Evolutionary conservation across 2,888 invertebrate species (phyloP).

Genomic region (Campoplex capitator): DNA sequence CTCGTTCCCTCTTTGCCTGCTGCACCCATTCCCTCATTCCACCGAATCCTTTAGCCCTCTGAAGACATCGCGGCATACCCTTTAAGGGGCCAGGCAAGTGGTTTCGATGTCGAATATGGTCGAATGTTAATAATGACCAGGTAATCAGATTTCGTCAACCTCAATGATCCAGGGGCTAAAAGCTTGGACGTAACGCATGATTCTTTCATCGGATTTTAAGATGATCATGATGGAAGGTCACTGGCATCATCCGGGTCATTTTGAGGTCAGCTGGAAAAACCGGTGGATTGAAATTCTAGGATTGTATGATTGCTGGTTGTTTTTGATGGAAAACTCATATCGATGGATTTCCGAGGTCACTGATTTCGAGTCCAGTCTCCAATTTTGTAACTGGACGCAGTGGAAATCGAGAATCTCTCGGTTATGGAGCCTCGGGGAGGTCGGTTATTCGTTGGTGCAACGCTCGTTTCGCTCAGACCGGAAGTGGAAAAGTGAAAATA

Average conservation of each 20-base stretch:
- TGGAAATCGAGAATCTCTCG: constrained; percentile 32
- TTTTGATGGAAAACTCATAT: not conserved
- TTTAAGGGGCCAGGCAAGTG: not conserved
- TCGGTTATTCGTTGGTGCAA: constrained; percentile 22
- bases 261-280: not conserved
- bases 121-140: not conserved
- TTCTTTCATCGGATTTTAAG: not conserved
- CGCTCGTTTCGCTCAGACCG: constrained; percentile 10
- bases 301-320: not conserved
- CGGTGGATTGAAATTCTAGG: not conserved
- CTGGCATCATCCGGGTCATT: not conserved
- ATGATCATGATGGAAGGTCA: not conserved
- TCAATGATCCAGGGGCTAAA: not conserved
- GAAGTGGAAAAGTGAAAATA: constrained; percentile 56
- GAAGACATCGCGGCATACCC: not conserved
- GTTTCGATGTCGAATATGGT: not conserved
- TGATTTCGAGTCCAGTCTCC: not conserved
- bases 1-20: constrained; percentile 35
- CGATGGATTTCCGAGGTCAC: not conserved
- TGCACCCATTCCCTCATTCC: not conserved
- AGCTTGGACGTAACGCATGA: not conserved
- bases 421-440: constrained; percentile 21
- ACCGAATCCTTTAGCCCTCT: constrained; percentile 1
- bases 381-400: not conserved
- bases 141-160: not conserved